Evolutionary conservation across 2,888 invertebrate species (phyloP).

Genomic region (Phyto melanocephala): DNA sequence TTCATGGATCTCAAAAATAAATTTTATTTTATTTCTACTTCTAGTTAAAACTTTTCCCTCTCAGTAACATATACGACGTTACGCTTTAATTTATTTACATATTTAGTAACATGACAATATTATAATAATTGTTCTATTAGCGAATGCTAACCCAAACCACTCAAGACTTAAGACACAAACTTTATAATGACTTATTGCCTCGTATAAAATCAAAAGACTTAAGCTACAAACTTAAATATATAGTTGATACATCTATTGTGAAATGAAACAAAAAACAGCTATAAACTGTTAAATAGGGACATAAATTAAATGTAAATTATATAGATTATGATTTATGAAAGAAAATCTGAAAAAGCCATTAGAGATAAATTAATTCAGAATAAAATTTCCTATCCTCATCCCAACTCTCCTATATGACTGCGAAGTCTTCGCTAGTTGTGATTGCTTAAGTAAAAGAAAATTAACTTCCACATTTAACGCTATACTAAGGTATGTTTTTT

Average conservation of each 20-base stretch:
- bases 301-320: slow-evolving; percentile 32
- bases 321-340: neutral
- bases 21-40: slow-evolving; percentile 20
- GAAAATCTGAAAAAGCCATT: neutral
- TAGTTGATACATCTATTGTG: neutral
- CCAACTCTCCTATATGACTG: too few species aligned
- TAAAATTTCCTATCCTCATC: neutral
- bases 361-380: neutral
- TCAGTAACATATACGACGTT: neutral
- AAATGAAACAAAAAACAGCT: neutral
- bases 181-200: slow-evolving; percentile 20
- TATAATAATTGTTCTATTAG: slow-evolving; percentile 53
- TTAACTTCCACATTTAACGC: too few species aligned
- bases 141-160: neutral
- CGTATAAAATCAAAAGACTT: slow-evolving; percentile 33
- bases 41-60: neutral
- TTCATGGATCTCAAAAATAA: slow-evolving; percentile 40
- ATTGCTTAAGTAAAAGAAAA: too few species aligned
- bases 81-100: slow-evolving; percentile 61
- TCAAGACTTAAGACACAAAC: neutral
- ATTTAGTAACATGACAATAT: slow-evolving; percentile 51
- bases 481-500: too few species aligned
- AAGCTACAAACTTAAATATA: slow-evolving; percentile 28
- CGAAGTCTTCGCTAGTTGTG: too few species aligned
- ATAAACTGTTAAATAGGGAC: slow-evolving; percentile 28